These are phyloP conservation scores for Amphipoea oculea DNA, from an alignment of 2,888 invertebrate species.

Conservation along the genomic window DNA sequence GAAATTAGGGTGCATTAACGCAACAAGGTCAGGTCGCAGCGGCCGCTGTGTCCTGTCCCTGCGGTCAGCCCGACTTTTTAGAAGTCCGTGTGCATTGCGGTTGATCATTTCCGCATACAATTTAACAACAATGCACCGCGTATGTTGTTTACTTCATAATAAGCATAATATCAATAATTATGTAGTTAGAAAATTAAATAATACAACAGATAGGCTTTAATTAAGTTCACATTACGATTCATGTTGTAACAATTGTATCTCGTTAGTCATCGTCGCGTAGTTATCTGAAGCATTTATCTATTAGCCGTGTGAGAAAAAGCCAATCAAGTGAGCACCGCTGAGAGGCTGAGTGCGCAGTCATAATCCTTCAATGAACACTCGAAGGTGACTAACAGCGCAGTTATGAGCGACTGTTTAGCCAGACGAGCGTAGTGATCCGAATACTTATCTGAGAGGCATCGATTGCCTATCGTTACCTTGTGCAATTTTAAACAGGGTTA, in stretches of 20 bases:
- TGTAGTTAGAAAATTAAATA: slow-evolving; percentile 43
- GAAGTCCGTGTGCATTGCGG: slow-evolving; percentile 80
- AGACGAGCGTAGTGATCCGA: slow-evolving; percentile 68
- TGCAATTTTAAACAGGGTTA: slow-evolving; percentile 27
- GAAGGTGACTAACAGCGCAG: slow-evolving; percentile 75
- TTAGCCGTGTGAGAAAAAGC: slow-evolving; percentile 78
- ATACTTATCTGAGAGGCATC: slow-evolving; percentile 61
- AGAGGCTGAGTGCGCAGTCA: slow-evolving; percentile 57
- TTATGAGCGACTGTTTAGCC: slow-evolving; percentile 72
- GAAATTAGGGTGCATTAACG: slow-evolving; percentile 90
- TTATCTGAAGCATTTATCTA: slow-evolving; percentile 76
- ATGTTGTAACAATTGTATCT: slow-evolving; percentile 62
- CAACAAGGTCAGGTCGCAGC: slow-evolving; percentile 86
- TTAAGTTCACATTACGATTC: slow-evolving; percentile 54
- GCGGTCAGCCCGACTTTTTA: slow-evolving; percentile 77
- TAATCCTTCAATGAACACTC: slow-evolving; percentile 79
- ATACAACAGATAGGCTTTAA: slow-evolving; percentile 40
- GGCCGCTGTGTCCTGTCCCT: slow-evolving; percentile 67
- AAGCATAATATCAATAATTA: slow-evolving; percentile 41
- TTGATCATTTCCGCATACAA: slow-evolving; percentile 76
- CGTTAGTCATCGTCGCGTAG: slow-evolving; percentile 62
- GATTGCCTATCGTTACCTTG: slow-evolving; percentile 42
- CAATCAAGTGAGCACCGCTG: slow-evolving; percentile 59
- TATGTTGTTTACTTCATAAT: slow-evolving; percentile 62
- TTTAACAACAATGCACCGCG: slow-evolving; percentile 66